These are phyloP conservation scores for Styela plicata DNA, from an alignment of 23 tunicate genomes.

Conservation along the genomic window DNA sequence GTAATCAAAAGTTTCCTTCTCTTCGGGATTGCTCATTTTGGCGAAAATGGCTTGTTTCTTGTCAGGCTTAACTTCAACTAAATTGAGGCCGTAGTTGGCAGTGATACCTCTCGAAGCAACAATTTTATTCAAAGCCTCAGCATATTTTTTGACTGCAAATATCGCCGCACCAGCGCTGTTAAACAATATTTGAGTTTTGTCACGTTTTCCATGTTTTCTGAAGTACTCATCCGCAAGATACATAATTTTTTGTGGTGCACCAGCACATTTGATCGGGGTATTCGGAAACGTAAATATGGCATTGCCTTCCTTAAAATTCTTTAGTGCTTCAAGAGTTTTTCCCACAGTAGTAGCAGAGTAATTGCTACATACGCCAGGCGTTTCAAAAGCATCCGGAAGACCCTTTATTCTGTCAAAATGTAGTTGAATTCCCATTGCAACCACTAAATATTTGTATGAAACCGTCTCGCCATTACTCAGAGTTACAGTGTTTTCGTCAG, in stretches of 20 bases:
- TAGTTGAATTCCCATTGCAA: slow-evolving; percentile 79
- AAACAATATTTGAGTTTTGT: slow-evolving; percentile 78
- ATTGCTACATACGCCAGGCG: slow-evolving; percentile 95
- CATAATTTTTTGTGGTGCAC: slow-evolving; percentile 98
- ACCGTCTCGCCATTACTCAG: slow-evolving; percentile 58
- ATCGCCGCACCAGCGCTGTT: slow-evolving; percentile 87
- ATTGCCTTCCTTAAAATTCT: slow-evolving; percentile 84
- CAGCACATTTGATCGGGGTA: slow-evolving; percentile 91
- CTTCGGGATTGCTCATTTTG: slow-evolving; percentile 61
- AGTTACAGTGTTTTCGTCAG: slow-evolving; percentile 64
- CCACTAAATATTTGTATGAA: slow-evolving; percentile 78
- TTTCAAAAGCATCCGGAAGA: slow-evolving; percentile 77
- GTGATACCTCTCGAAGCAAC: slow-evolving; percentile 54
- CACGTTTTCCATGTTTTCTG: slow-evolving; percentile 80
- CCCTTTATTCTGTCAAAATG: slow-evolving; percentile 85
- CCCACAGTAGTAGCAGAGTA: slow-evolving; percentile 72
- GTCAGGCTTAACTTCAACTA: slow-evolving; percentile 75
- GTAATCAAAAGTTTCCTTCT: slow-evolving; percentile 65
- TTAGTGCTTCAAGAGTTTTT: slow-evolving; percentile 62
- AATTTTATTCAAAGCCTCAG: slow-evolving; percentile 75
- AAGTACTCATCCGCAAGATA: slow-evolving; percentile 83
- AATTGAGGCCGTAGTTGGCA: slow-evolving; percentile 73
- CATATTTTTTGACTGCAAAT: slow-evolving; percentile 95
- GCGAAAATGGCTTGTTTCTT: slow-evolving; percentile 76
- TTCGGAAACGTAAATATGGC: slow-evolving; percentile 93